phyloP scores from a whole-genome alignment of 2,888 invertebrate genomes.

The Chrysopilus asiliformis region DNA sequence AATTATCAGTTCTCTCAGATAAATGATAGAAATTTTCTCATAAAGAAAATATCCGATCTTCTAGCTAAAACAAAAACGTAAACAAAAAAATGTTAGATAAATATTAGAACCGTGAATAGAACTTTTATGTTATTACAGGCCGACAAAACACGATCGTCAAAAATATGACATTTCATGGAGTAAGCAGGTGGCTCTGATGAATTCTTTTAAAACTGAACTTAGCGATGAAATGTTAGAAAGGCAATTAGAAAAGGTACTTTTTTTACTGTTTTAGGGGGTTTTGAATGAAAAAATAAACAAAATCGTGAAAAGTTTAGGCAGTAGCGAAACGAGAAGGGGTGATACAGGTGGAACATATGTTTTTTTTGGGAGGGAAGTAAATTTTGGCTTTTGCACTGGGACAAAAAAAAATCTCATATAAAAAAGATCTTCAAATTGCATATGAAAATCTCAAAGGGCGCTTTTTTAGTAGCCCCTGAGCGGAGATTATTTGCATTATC shows the following conservation, averaged over 20 bases:
- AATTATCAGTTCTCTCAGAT: conserved; percentile 84
- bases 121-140: conserved; percentile 37
- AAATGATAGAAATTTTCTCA: conserved; percentile 73
- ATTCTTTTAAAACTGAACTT: conserved; percentile 57
- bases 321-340: no score
- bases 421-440: no score
- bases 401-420: no score
- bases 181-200: conserved; percentile 64
- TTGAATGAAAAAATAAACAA: conserved; percentile 1
- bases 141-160: conserved; percentile 31
- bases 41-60: conserved; percentile 80
- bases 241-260: conserved; percentile 53
- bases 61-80: conserved; percentile 49
- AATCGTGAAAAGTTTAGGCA: no score
- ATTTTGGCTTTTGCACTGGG: no score
- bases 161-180: conserved; percentile 44
- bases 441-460: no score
- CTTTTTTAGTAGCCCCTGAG: no score
- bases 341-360: no score
- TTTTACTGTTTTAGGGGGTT: no score
- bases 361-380: no score
- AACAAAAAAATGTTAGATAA: conserved; percentile 11
- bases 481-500: no score
- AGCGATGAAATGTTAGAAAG: conserved; percentile 53
- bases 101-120: neutral